Evolutionary conservation across 2,797 vertebrate genomes (phyloP), one percentile per base, ranked within the genome.

Genomic region (Sciurus carolinensis): DNA sequence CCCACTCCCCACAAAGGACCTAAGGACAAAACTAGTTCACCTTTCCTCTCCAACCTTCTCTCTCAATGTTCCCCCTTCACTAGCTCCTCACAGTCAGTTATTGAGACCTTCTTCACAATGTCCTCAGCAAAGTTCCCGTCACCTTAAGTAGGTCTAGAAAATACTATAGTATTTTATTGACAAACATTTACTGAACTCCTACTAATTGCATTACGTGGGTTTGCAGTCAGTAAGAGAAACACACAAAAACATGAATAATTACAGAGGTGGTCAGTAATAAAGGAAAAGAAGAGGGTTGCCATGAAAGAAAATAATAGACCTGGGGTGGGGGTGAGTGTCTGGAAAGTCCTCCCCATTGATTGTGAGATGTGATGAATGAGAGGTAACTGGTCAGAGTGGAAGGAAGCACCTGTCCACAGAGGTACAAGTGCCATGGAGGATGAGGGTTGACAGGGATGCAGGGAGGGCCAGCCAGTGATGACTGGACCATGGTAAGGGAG

Each of bases 151-250:
- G 86, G 62, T n/a, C 44, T 36, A 30, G 71, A 86, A 86, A 76
- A 67, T 18, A 87, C 24, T 9, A 26, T 62, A 26, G 57, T 59
- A 24, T 62, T 62, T 62, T 62, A 54, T 10, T 83, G 75, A 69
- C 85, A 92, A 66, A 24, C 44, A 52, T 47, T 90, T 86, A 59
- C 59, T 52, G n/a, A 90, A 88, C 20, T 26, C 28, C 83, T 67
- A 36, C 20, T 72, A 71, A 36, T 0, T 69, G 39, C 44, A 30
- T 71, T 66, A 87, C 39, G 52, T 47, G 26, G 52, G 77, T 20
- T 77, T 64, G 20, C 1, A 22, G 36, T 44, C 18, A 59, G 26
- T 66, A 80, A 42, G 28, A 79, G 39, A 59, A 73, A 30, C 4
- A 52, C 26, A 69, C 36, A 26, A 59, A 95, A 84, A 67, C 54